Percentiles rank a stretch among this genome's conserved stretches.
These are phyloP conservation scores for Cyprinodon brontotheroides DNA, from an alignment of 2,113 vertebrate species.

Conservation along the genomic window DNA sequence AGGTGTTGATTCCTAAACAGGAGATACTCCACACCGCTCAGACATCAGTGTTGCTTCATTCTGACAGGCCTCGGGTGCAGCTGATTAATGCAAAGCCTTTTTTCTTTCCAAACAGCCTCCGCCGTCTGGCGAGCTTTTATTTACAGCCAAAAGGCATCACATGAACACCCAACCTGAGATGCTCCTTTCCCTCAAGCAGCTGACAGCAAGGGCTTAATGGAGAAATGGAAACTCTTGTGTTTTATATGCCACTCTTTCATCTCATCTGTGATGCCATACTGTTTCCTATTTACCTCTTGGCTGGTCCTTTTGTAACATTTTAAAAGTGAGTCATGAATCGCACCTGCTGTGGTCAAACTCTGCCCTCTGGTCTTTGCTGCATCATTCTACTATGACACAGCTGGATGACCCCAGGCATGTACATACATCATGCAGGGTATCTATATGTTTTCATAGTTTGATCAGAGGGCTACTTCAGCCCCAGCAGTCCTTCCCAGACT, in stretches of 20 bases:
- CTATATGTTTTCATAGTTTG: conserved; percentile 36
- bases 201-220: conserved; percentile 35
- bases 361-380: conserved; percentile 22
- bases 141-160: conserved; percentile 6
- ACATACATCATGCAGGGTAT: not conserved
- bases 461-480: conserved; percentile 8
- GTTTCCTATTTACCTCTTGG: conserved; percentile 50
- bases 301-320: conserved; percentile 45
- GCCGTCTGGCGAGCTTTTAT: not conserved
- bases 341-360: conserved; percentile 25
- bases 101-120: not conserved
- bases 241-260: conserved; percentile 40
- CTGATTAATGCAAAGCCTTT: conserved; percentile 23
- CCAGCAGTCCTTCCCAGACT: conserved; percentile 42
- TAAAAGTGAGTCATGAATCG: conserved; percentile 54
- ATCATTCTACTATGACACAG: conserved; percentile 34
- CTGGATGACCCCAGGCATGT: not conserved
- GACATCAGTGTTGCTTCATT: conserved; percentile 27
- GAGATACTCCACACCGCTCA: conserved; percentile 4
- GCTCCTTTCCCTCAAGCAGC: conserved; percentile 25
- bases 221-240: conserved; percentile 36
- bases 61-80: not conserved
- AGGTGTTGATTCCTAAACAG: conserved; percentile 33
- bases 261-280: conserved; percentile 27
- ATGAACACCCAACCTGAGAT: conserved; percentile 6